A percentile compares a stretch with the other conserved stretches of the same genome.
Conservation (phyloP, 2,797 vertebrate genomes). For the Semaprochilodus insignis region DNA sequence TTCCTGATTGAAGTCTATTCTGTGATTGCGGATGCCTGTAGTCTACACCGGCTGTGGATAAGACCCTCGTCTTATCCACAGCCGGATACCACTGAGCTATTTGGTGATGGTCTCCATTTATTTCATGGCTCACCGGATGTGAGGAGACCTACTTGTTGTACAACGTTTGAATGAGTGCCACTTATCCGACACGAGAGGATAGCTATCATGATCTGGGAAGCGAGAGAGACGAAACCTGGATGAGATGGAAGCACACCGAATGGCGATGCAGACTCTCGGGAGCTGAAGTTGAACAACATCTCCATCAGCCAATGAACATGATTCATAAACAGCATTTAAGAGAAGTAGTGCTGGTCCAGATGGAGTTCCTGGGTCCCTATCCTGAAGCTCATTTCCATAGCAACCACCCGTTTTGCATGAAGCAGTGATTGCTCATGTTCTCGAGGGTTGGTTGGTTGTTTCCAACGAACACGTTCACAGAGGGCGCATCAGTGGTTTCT, state of each 20-base stretch:
- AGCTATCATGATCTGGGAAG: background rate
- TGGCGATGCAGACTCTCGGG: background rate
- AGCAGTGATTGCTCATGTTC: constrained; percentile 62
- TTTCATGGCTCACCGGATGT: background rate
- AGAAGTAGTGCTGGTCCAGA: constrained; percentile 27
- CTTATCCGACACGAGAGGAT: background rate
- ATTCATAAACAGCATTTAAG: background rate
- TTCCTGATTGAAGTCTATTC: no score
- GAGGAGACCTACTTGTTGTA: background rate
- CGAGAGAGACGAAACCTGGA: background rate
- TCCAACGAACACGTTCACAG: no score
- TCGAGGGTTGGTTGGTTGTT: constrained; percentile 26
- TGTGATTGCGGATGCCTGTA: no score
- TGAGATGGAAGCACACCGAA: background rate
- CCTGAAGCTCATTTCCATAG: constrained; percentile 61
- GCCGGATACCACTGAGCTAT: no score
- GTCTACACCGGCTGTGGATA: background rate
- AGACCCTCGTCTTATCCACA: no score
- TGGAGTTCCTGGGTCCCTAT: constrained; percentile 48
- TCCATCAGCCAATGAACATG: background rate
- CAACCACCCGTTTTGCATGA: constrained; percentile 60
- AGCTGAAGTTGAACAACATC: background rate
- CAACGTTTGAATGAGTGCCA: background rate
- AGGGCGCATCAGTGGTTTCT: no score
- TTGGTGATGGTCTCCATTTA: background rate